These are phyloP conservation scores for Leptopilina drosophilae DNA, from an alignment of 2,888 invertebrate species.

Conservation along the genomic window DNA sequence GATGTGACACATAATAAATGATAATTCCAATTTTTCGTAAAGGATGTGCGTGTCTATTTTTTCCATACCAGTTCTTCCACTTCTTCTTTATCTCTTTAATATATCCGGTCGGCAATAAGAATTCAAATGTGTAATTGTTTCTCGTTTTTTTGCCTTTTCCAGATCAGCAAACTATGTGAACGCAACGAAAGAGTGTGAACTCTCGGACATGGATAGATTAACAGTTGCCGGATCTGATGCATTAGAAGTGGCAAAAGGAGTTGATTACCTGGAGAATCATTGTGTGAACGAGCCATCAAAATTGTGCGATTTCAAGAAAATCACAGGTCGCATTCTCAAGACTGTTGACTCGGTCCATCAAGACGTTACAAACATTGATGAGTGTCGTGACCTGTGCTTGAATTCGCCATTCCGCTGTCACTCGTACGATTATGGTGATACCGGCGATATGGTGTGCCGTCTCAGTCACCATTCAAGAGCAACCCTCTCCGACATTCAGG, in stretches of 20 bases:
- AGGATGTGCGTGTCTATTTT: neutral
- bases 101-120: neutral
- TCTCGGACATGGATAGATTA: slow-evolving; percentile 94
- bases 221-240: slow-evolving; percentile 88
- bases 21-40: neutral
- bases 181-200: slow-evolving; percentile 89
- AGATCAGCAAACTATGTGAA: slow-evolving; percentile 95
- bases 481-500: slow-evolving; percentile 92
- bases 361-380: slow-evolving; percentile 91
- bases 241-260: slow-evolving; percentile 81
- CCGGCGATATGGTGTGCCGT: slow-evolving; percentile 94
- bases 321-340: slow-evolving; percentile 91
- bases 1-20: too few relatives aligned
- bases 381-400: slow-evolving; percentile 92
- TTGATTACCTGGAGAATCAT: slow-evolving; percentile 94
- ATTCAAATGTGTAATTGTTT: slow-evolving; percentile 18
- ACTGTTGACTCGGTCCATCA: slow-evolving; percentile 96
- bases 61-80: neutral
- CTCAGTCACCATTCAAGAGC: slow-evolving; percentile 94
- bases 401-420: slow-evolving; percentile 93
- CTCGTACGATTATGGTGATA: slow-evolving; percentile 95
- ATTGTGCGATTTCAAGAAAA: slow-evolving; percentile 94
- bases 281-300: slow-evolving; percentile 96
- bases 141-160: slow-evolving; percentile 61
- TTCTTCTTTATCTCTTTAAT: neutral